These are phyloP conservation scores for Panurus biarmicus DNA, from an alignment of 2,113 vertebrate genomes.

Conservation along the genomic window DNA sequence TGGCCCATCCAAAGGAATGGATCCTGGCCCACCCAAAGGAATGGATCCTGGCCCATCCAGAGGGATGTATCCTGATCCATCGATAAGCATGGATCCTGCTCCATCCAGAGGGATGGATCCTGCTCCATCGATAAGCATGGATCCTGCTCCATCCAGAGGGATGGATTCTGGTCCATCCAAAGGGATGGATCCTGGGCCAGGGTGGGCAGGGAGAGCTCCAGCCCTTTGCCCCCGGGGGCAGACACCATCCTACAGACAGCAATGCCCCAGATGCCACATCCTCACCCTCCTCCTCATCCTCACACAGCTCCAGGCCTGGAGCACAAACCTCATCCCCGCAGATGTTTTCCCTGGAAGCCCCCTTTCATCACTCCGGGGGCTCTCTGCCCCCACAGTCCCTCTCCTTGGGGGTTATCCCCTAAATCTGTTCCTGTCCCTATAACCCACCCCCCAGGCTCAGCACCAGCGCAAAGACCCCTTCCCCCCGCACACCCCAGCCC, in stretches of 20 bases:
- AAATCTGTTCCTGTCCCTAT: not conserved
- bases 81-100: not conserved
- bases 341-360: not conserved
- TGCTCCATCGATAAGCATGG: not conserved
- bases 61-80: not conserved
- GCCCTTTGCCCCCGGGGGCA: accelerated
- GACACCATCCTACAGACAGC: no score
- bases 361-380: accelerated
- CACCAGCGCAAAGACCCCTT: not conserved
- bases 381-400: not conserved
- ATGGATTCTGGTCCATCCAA: not conserved
- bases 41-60: not conserved
- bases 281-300: not conserved
- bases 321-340: accelerated
- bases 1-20: accelerated
- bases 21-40: not conserved
- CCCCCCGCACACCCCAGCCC: no score
- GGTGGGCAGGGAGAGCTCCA: not conserved
- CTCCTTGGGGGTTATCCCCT: not conserved
- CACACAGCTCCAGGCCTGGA: not conserved
- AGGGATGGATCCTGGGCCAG: not conserved
- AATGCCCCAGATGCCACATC: not conserved
- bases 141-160: not conserved
- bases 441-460: not conserved
- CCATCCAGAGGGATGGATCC: not conserved